Base-by-base conservation (phyloP, 2,797 vertebrate species). In the Thaleichthys pacificus region DNA sequence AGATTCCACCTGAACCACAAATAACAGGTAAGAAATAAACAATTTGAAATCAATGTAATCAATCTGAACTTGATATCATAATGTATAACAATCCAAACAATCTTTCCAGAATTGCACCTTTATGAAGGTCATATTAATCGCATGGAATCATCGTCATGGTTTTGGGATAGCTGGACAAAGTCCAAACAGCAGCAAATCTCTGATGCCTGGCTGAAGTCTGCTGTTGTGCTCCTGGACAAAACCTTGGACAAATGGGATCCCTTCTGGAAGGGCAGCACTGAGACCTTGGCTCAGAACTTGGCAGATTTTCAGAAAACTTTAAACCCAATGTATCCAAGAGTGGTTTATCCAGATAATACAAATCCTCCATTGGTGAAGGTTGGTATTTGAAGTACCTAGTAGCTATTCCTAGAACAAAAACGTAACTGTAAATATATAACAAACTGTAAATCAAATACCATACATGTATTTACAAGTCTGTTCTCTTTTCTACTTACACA, bases 51-150 rank as follows among this genome's bases (percentile, higher is more conserved):
- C 7, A 24, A n/a, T 58, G 24, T 49, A 12, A 1, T 22, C 17
- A 21, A 8, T 6, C 0, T 35, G 6, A 8, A 35, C 6, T 35
- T 35, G 0, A 8, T 35, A 35, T 35, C 32, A 35, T 35, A 35
- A 35, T 35, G 5, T 35, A 6, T 35, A 35, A 35, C 7, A 35
- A 35, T 35, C 32, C 7, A 35, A 35, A 35, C 32, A 35, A 8
- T 21, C 47, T 77, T 74, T 61, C 0, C 3, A 93, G 93, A 92
- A 71, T 0, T 92, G 0, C 89, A 93, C 47, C 70, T 92, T 14
- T 93, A 91, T 32, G 93, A 93, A 71, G 90, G 82, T 47, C 21
- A 79, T 68, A 83, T 93, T 28, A 19, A 62, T 32, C 47, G 30
- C 0, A 1, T 19, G 1, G 56, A 68, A 32, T 0, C 17, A 9